Percentiles rank a stretch among this genome's conserved stretches.
phyloP scores from a whole-genome alignment of 37 sponge, comb jelly and placozoan species.

The Cliona cf. orientalis region DNA sequence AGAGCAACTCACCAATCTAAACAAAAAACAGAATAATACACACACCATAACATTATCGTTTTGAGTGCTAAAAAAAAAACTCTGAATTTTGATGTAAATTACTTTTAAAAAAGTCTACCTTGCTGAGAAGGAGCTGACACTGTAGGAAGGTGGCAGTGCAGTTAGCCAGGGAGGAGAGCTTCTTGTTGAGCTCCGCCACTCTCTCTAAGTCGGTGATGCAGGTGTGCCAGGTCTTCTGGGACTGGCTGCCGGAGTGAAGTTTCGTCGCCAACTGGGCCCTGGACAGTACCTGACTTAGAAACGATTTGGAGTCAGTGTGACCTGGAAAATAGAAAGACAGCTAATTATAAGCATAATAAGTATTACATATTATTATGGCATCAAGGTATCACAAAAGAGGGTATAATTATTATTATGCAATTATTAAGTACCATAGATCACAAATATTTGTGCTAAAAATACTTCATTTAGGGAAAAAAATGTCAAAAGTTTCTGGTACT shows the following conservation, averaged over 20 bases:
- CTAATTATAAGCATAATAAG: too few species aligned
- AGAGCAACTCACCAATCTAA: constrained; percentile 42
- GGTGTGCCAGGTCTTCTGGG: constrained; percentile 6
- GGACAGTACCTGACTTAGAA: constrained; percentile 22
- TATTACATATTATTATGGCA: too few species aligned
- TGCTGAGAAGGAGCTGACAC: constrained; percentile 46
- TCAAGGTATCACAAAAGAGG: too few species aligned
- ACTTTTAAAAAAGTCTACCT: constrained; percentile 33
- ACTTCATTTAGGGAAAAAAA: too few species aligned
- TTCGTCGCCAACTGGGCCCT: constrained; percentile 1
- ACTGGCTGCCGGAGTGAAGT: background rate
- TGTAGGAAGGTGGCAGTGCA: constrained; percentile 54
- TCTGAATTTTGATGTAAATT: background rate
- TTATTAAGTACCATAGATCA: too few species aligned
- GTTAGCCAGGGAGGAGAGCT: constrained; percentile 38
- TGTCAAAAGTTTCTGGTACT: too few species aligned
- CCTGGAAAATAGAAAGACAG: too few species aligned
- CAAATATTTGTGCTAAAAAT: too few species aligned
- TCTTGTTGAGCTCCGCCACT: constrained; percentile 22
- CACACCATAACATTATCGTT: too few species aligned
- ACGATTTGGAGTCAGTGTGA: background rate
- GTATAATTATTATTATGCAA: too few species aligned
- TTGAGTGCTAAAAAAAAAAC: too few species aligned
- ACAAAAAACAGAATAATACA: background rate
- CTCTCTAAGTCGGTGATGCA: constrained; percentile 53